Evolutionary conservation across 2,113 vertebrate species (phyloP), one percentile per base, ranked within the genome.

Genomic region (Hemibagrus wyckioides): DNA sequence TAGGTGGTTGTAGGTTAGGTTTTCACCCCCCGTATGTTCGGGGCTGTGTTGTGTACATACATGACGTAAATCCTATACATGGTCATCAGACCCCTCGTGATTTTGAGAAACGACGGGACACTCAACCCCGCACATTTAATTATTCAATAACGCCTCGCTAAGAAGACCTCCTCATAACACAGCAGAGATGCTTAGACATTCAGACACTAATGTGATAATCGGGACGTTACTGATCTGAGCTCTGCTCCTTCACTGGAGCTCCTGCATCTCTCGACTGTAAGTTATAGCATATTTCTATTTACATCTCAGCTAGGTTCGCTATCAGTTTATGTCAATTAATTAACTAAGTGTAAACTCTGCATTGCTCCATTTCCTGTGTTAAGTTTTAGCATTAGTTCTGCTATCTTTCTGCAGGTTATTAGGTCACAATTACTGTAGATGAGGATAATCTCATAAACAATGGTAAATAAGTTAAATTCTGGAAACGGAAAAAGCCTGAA

Each of bases 91-190:
- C 65, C 57, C 79, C 54, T 80, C n/a, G 17, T 65, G 63, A 57
- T 57, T 87, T 69, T 87, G 75, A 90, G 88, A 82, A 71, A 87
- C 83, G 87, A 77, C 92, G 80, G 93, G 95, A 93, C 91, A 96
- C 87, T 83, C 91, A 91, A 95, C 94, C 93, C 92, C 85, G 82
- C 89, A 41, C 80, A 86, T 92, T 96, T 90, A 95, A 95, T 95
- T 94, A 96, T 95, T 94, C 90, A 87, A 36, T 77, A 76, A 95
- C 88, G 90, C 65, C 87, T 86, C 69, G 77, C 65, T 88, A 91
- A 89, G 90, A 94, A 92, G 93, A 92, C 84, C 92, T 94, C 92
- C 93, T 82, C 81, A 90, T 92, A 88, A 90, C 90, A 83, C 89
- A 89, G 86, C 88, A 90, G 82, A 91, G 91, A 91, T 93, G 77